Conservation (phyloP, 2,113 vertebrate genomes). For the Passer domesticus region DNA sequence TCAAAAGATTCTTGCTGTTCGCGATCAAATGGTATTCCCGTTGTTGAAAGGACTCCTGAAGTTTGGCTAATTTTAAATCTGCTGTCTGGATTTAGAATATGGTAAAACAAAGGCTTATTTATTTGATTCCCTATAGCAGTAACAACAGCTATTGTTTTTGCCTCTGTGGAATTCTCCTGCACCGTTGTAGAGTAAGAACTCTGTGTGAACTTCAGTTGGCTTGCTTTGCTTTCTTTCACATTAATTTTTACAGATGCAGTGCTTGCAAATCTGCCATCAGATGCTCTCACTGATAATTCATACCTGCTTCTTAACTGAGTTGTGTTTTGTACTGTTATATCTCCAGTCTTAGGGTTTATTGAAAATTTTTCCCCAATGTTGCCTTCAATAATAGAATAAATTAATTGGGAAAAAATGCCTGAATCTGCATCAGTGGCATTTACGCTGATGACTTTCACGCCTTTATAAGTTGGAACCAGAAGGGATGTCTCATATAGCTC, state of each 20-base stretch:
- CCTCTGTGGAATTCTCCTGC: conserved; percentile 87
- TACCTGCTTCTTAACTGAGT: conserved; percentile 94
- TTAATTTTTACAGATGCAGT: conserved; percentile 87
- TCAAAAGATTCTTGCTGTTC: conserved; percentile 87
- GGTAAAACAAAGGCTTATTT: conserved; percentile 92
- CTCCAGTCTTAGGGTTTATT: conserved; percentile 80
- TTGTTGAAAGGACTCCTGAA: conserved; percentile 91
- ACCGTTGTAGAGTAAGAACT: conserved; percentile 85
- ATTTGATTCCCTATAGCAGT: conserved; percentile 88
- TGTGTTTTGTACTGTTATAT: conserved; percentile 89
- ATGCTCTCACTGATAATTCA: conserved; percentile 88
- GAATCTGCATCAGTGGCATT: conserved; percentile 92
- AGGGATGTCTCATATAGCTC: conserved; percentile 85
- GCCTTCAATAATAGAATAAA: conserved; percentile 92
- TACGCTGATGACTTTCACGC: conserved; percentile 84
- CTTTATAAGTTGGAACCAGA: conserved; percentile 90
- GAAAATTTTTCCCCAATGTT: conserved; percentile 96
- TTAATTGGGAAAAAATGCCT: conserved; percentile 83
- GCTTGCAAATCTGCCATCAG: conserved; percentile 89
- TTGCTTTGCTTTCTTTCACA: conserved; percentile 90
- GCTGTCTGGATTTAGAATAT: conserved; percentile 90
- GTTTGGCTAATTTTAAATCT: conserved; percentile 91
- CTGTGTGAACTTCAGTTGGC: conserved; percentile 88
- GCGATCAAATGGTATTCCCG: conserved; percentile 90
- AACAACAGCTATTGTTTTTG: conserved; percentile 85